These are phyloP conservation scores for Disparrhopalites patrizii DNA, from an alignment of 2,888 invertebrate genomes.

Conservation along the genomic window DNA sequence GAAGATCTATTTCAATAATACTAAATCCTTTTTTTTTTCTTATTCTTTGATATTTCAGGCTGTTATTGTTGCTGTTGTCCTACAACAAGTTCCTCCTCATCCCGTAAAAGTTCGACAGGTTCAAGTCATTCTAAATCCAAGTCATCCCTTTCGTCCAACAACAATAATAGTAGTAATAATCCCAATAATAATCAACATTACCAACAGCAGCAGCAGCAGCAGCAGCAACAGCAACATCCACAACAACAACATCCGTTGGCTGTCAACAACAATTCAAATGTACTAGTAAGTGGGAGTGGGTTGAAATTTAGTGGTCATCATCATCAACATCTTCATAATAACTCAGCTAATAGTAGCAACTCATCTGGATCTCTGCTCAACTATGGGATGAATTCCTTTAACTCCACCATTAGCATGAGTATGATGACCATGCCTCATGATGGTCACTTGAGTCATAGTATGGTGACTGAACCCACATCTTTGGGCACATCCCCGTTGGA, in stretches of 20 bases:
- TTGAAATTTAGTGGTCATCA: slow-evolving; percentile 5
- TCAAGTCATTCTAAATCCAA: slow-evolving; percentile 27
- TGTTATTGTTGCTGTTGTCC: slow-evolving; percentile 47
- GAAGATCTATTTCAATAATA: too few species aligned
- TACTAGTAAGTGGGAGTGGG: slow-evolving; percentile 9
- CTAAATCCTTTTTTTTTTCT: too few species aligned
- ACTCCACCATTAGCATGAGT: slow-evolving; percentile 29
- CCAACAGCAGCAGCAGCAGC: not conserved
- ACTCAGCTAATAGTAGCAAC: slow-evolving; percentile 20
- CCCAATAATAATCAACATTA: not conserved
- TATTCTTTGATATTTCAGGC: slow-evolving; percentile 37
- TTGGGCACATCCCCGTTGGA: slow-evolving; percentile 35
- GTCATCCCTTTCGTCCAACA: slow-evolving; percentile 27
- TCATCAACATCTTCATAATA: slow-evolving; percentile 11
- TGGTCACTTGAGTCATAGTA: slow-evolving; percentile 16
- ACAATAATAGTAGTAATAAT: not conserved
- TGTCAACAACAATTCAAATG: slow-evolving; percentile 19
- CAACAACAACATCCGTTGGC: slow-evolving; percentile 23
- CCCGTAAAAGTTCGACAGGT: slow-evolving; percentile 21
- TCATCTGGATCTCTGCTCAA: slow-evolving; percentile 28
- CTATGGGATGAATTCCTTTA: slow-evolving; percentile 19
- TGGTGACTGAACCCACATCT: slow-evolving; percentile 24
- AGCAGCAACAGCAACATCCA: not conserved
- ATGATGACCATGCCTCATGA: slow-evolving; percentile 31
- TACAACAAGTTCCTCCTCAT: slow-evolving; percentile 30